Conservation (phyloP, 2,797 vertebrate genomes). For the Dallia pectoralis region DNA sequence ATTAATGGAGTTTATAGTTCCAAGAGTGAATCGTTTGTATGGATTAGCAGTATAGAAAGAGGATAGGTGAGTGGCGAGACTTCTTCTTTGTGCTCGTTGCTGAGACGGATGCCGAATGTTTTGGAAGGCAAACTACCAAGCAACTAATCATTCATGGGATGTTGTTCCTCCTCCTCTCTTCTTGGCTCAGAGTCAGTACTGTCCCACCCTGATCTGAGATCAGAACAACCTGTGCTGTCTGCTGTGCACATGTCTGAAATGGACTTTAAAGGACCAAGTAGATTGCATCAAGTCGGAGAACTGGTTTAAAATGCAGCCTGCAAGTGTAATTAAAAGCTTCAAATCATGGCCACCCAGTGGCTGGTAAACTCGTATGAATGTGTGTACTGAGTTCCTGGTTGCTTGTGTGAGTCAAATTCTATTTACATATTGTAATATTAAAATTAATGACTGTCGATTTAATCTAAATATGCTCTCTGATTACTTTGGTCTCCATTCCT, state of each 20-base stretch:
- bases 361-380: not conserved
- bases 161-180: not conserved
- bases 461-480: not conserved
- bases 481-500: not conserved
- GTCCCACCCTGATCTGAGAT: not conserved
- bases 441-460: too few species aligned
- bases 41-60: not conserved
- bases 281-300: not conserved
- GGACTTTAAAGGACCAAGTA: not conserved
- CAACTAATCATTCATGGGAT: constrained; percentile 4
- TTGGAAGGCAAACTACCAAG: not conserved
- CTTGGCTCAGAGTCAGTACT: not conserved
- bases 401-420: not conserved
- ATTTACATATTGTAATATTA: too few species aligned
- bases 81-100: not conserved
- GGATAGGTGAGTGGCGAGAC: not conserved
- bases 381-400: not conserved
- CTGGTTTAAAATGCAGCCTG: not conserved
- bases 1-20: not conserved
- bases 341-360: not conserved
- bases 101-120: not conserved
- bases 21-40: not conserved
- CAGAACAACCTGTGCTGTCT: constrained; percentile 14
- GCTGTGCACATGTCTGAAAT: not conserved
- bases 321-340: not conserved